Conservation (phyloP, 2,888 invertebrate species). For the Hirtodrosophila cameraria region DNA sequence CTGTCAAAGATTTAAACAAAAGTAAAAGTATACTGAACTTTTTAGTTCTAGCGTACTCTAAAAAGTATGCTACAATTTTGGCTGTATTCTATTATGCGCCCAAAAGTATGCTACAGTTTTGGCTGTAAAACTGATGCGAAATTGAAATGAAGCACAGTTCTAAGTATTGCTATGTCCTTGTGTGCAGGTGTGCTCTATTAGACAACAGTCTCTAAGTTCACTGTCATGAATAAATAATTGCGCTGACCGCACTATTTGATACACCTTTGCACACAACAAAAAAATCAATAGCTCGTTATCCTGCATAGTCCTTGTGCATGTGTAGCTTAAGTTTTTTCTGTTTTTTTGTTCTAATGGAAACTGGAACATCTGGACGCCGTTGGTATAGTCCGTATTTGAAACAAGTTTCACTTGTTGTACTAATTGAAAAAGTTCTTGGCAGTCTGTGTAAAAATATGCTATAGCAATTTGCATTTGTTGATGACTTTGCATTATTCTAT, state of each 20-base stretch:
- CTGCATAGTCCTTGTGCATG: conserved; percentile 4
- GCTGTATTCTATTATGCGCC: no score
- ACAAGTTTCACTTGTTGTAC: not conserved
- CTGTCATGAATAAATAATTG: conserved; percentile 2
- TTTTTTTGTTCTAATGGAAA: not conserved
- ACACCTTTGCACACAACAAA: conserved; percentile 24
- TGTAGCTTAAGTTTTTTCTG: not conserved
- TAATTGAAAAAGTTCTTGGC: conserved; percentile 66
- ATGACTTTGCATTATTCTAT: conserved; percentile 28
- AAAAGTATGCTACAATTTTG: no score
- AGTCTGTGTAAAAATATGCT: conserved; percentile 10
- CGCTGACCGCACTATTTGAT: not conserved
- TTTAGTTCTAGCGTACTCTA: no score
- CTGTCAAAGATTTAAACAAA: no score
- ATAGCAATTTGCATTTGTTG: conserved; percentile 46
- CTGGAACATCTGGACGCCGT: not conserved
- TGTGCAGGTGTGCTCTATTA: not conserved
- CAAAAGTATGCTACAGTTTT: no score
- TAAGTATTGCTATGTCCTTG: no score
- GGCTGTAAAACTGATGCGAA: no score
- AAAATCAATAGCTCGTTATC: conserved; percentile 64
- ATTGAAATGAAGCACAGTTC: no score
- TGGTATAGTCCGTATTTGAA: not conserved
- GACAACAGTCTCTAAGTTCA: not conserved
- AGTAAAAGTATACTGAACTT: no score